Evolutionary conservation across 2,888 invertebrate species (phyloP).

Genomic region (Meteorus cinctellus): DNA sequence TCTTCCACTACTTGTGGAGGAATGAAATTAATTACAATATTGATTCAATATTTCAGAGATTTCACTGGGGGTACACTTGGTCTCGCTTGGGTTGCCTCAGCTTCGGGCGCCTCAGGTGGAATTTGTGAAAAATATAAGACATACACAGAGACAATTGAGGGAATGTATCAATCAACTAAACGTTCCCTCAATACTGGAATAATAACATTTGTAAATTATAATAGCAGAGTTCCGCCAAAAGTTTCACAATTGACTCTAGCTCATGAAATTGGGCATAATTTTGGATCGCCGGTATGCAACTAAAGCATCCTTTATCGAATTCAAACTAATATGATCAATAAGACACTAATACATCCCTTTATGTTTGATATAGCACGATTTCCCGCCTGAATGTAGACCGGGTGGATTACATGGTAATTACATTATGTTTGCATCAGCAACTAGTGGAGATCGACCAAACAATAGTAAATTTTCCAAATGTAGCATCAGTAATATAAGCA

Average conservation of each 20-base stretch:
- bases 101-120: constrained; percentile 97
- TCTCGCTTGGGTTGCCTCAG: constrained; percentile 99
- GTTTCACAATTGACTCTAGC: constrained; percentile 98
- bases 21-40: constrained; percentile 2
- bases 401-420: constrained; percentile 96
- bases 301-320: not conserved
- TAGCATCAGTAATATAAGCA: constrained; percentile 95
- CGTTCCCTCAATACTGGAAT: constrained; percentile 98
- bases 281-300: constrained; percentile 92
- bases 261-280: constrained; percentile 99
- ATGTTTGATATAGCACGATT: constrained; percentile 85
- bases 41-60: constrained; percentile 77
- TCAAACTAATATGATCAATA: not conserved
- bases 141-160: constrained; percentile 96
- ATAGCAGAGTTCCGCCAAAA: constrained; percentile 96
- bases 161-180: constrained; percentile 94
- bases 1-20: too few relatives aligned
- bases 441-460: constrained; percentile 97
- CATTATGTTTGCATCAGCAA: constrained; percentile 99
- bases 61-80: constrained; percentile 99
- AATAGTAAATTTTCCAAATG: constrained; percentile 98
- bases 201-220: constrained; percentile 99
- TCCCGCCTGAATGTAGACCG: constrained; percentile 91
- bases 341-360: constrained; percentile 29
- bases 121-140: constrained; percentile 99